Evolutionary conservation across 2,113 vertebrate genomes (phyloP), one percentile per base, ranked within the genome.

Genomic region (Boulengerochromis microlepis): DNA sequence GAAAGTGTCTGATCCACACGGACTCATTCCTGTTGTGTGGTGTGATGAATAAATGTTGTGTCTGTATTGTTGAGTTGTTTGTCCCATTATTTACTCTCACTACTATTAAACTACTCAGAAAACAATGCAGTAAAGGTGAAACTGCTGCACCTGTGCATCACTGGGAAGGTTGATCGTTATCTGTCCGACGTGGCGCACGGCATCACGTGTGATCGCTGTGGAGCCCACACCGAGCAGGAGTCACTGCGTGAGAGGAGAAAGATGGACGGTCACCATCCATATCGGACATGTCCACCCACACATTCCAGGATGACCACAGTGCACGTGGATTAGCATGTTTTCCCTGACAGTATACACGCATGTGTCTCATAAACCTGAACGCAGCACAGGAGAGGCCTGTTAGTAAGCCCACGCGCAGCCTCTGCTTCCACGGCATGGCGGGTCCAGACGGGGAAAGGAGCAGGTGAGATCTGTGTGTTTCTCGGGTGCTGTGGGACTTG

Each of bases 171-270:
- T 42, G 12, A 15, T 3, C 7, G 10, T 45, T 26, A 74, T 26
- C 22, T 26, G 40, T 74, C 22, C 2, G 6, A 11, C 16, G 24
- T 29, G 71, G 22, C n/a, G 19, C 52, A n/a, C 8, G 50, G 8
- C 22, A 1, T 74, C 66, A 45, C 18, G 61, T 15, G n/a, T 42
- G n/a, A 16, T 0, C 0, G n/a, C 66, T 1, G 35, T 71, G 59
- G 0, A 7, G 59, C 18, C 31, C 69, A 74, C 40, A 29, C 15
- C 4, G 22, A 47, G 42, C 3, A 12, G 10, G 31, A n/a, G 61
- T 12, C 42, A 5, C 24, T 8, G 42, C 15, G 8, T 2, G 42
- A 45, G 13, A 11, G 42, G 42, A 50, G 40, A 18, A 47, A 47
- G 69, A 29, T 18, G 15, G 15, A 42, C 7, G 7, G 33, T 22